phyloP scores from a whole-genome alignment of 2,888 invertebrate genomes.

The Hymenopus coronatus region DNA sequence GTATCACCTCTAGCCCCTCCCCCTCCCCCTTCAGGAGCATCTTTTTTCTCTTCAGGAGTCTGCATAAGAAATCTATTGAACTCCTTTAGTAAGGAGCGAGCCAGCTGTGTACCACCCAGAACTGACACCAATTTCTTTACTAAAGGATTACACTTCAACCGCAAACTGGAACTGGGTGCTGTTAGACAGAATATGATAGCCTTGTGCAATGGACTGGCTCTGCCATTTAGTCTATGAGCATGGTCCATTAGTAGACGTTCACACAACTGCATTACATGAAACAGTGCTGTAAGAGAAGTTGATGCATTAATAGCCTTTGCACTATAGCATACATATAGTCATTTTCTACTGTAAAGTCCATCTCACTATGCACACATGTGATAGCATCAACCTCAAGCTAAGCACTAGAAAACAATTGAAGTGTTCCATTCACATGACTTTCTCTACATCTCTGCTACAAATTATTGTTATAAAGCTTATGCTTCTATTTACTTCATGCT shows the following conservation, averaged over 20 bases:
- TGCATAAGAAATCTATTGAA: constrained; percentile 56
- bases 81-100: constrained; percentile 63
- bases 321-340: no score
- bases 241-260: constrained; percentile 70
- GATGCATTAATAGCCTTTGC: neutral
- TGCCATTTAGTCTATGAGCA: constrained; percentile 63
- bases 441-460: no score
- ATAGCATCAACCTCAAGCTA: no score
- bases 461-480: no score
- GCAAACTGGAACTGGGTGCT: constrained; percentile 59
- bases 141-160: constrained; percentile 59
- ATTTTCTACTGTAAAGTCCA: no score
- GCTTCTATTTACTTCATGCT: no score
- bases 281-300: constrained; percentile 51
- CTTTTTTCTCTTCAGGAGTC: constrained; percentile 40
- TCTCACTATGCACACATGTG: no score
- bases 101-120: constrained; percentile 59
- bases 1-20: constrained; percentile 40
- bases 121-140: constrained; percentile 61
- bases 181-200: constrained; percentile 69
- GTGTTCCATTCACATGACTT: no score
- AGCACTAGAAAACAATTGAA: no score
- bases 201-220: constrained; percentile 63
- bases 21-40: constrained; percentile 42
- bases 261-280: constrained; percentile 70